Base-by-base conservation (phyloP, 2,113 vertebrate species). In the Varanus salvator region DNA sequence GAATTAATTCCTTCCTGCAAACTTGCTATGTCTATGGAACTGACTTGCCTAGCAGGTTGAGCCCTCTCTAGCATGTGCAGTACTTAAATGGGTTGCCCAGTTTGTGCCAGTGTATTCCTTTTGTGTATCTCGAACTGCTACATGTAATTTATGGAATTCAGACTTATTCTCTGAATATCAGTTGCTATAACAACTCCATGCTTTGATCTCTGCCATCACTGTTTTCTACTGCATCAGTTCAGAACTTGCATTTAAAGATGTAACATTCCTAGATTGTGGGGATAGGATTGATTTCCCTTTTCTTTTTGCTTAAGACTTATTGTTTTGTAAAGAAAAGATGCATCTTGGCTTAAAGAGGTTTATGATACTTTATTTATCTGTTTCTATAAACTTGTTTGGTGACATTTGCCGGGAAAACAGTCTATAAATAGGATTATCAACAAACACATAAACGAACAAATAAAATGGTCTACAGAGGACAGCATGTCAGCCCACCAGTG, bases 111-210 rank as follows among this genome's bases (percentile, higher is more conserved):
- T 93, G 90, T 91, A 87, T 92, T 93, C 52, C n/a, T 90, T 88
- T 88, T 12, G 48, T 89, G 90, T 91, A 68, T 86, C 90, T 90
- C 69, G 85, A 0, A 69, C 69, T 31, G 88, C 38, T 80, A 2
- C 87, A 93, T 89, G 44, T 80, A 90, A 87, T 92, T 91, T 89
- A 8, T 90, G n/a, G 86, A 92, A 80, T 90, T 88, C 25, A 14
- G 50, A 31, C 52, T 92, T 88, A 75, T 50, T 12, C 11, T 91
- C 0, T 2, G 50, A 88, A 93, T 93, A 38, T 2, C 57, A 85
- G 89, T 94, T 95, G 29, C 84, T 88, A 95, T 95, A 94, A 94
- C 91, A 94, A 94, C 89, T 89, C 2, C 50, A 90, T 92, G 85
- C 81, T 95, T 95, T 88, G 88, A 78, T 88, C 1, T 86, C 6